Conservation (phyloP, 2,113 vertebrate genomes). For the Oplegnathus fasciatus region DNA sequence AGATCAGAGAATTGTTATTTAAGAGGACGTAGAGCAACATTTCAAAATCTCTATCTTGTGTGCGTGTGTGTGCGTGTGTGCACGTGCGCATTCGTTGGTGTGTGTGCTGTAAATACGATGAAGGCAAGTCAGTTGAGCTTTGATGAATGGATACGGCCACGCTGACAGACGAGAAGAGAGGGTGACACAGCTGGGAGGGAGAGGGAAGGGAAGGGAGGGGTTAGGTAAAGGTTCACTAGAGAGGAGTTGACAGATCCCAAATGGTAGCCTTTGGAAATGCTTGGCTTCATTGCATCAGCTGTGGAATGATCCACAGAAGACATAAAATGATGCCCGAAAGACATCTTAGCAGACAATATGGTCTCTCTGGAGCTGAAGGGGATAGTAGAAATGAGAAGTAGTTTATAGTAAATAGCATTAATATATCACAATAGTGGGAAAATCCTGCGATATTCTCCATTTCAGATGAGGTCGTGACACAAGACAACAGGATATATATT, state of each 20-base stretch:
- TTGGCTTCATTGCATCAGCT: slow-evolving; percentile 67
- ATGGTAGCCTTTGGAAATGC: slow-evolving; percentile 65
- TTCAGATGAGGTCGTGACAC: slow-evolving; percentile 43
- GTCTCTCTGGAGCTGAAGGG: slow-evolving; percentile 19
- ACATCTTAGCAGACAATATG: slow-evolving; percentile 23
- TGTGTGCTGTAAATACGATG: slow-evolving; percentile 6
- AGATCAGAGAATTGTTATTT: slow-evolving; percentile 41
- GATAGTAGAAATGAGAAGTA: slow-evolving; percentile 28
- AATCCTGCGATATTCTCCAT: background rate
- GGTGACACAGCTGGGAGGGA: slow-evolving; percentile 57
- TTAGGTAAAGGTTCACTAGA: slow-evolving; percentile 62
- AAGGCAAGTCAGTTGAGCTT: slow-evolving; percentile 31
- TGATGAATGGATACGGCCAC: slow-evolving; percentile 53
- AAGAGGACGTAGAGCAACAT: background rate
- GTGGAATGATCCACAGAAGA: slow-evolving; percentile 53
- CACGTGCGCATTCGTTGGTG: background rate
- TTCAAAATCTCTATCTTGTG: background rate
- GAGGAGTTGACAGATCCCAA: slow-evolving; percentile 70
- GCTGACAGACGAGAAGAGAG: slow-evolving; percentile 60
- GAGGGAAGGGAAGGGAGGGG: slow-evolving; percentile 21
- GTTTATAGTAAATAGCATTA: slow-evolving; percentile 28
- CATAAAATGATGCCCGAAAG: slow-evolving; percentile 49
- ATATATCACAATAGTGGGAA: slow-evolving; percentile 20
- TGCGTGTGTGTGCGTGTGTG: background rate
- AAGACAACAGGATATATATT: slow-evolving; percentile 44